Percentiles rank a stretch among this genome's conserved stretches.
Conservation (phyloP, 2,888 invertebrate species). For the Leptopilina syphax region DNA sequence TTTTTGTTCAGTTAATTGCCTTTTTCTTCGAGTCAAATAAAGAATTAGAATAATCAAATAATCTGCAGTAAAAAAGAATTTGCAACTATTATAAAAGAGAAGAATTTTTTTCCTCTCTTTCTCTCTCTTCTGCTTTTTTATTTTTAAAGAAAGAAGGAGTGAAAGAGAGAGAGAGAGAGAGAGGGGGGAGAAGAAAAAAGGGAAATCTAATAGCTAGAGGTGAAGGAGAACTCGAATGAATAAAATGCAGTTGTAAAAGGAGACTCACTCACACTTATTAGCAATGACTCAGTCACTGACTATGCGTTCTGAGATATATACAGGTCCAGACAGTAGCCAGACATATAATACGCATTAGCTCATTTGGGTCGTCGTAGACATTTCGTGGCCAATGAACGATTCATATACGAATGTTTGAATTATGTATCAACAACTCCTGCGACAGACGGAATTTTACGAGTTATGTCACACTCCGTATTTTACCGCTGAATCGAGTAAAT, state of each 20-base stretch:
- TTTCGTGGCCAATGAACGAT: conserved; percentile 33
- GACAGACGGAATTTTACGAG: conserved; percentile 17
- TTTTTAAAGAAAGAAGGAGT: neutral
- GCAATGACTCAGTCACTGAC: conserved; percentile 59
- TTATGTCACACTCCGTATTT: conserved; percentile 2
- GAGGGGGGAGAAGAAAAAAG: neutral
- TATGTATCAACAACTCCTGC: conserved; percentile 22
- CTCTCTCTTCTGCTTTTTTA: neutral
- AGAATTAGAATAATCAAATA: too few relatives aligned
- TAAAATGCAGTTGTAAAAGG: conserved; percentile 43
- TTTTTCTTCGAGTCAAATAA: too few relatives aligned
- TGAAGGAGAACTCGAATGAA: conserved; percentile 50
- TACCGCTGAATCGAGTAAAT: conserved; percentile 10
- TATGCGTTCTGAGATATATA: conserved; percentile 49
- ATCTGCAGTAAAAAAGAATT: neutral
- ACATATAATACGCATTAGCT: conserved; percentile 47
- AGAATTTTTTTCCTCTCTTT: too few relatives aligned
- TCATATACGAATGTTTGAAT: conserved; percentile 10
- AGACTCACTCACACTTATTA: conserved; percentile 57
- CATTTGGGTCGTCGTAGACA: conserved; percentile 58
- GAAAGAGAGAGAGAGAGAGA: too few relatives aligned
- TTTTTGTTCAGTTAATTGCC: too few relatives aligned
- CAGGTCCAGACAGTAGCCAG: conserved; percentile 64
- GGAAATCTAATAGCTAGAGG: neutral
- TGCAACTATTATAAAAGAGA: neutral